Base-by-base conservation (phyloP, 2,888 invertebrate genomes). In the Lymantria dispar region DNA sequence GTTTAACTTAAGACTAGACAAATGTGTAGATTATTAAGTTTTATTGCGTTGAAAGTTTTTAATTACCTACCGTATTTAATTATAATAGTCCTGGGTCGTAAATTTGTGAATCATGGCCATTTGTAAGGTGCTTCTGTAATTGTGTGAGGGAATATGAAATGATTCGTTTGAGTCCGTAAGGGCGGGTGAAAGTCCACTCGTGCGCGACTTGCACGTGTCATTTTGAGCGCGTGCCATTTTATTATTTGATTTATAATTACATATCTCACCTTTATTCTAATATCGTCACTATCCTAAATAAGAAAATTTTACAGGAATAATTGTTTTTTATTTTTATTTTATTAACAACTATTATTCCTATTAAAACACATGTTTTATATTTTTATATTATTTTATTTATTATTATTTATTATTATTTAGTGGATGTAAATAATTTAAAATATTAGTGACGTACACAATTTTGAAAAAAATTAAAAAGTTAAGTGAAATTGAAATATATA, bases 1-100 rank as follows among this genome's bases (percentile, higher is more conserved):
- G 66, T 65, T 70, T 70, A 60, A 64, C 52, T 62, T 47, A 48
- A 5, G 48, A 57, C 43, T 62, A 62, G 70, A 65, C 60, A 68
- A 69, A 62, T 56, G 56, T 60, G 47, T 47, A 58, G 48, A 53
- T 53, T 48, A 13, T 52, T 47, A 47, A 36, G 45, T 48, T 54
- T 68, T 53, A 45, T 40, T 15, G 54, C 39, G 58, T 40, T 62
- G 50, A 13, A 38, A 58, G 39, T 54, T 44, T 56, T 53, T 61
- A 62, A 65, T 65, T 64, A 56, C 10, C 46, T 36, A 50, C 33
- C 43, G 13, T 30, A 43, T 48, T 46, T 29, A 52, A 49, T 53
- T 43, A 43, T 47, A 49, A 40, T 44, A 39, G 3, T 39, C 22
- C 5, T 41, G 33, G 30, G 40, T 49, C 13, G 36, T 53, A 53